Evolutionary conservation across 1,140 invertebrate species (phyloP), one percentile per base, ranked within the genome.

Genomic region (Drosophila lini): DNA sequence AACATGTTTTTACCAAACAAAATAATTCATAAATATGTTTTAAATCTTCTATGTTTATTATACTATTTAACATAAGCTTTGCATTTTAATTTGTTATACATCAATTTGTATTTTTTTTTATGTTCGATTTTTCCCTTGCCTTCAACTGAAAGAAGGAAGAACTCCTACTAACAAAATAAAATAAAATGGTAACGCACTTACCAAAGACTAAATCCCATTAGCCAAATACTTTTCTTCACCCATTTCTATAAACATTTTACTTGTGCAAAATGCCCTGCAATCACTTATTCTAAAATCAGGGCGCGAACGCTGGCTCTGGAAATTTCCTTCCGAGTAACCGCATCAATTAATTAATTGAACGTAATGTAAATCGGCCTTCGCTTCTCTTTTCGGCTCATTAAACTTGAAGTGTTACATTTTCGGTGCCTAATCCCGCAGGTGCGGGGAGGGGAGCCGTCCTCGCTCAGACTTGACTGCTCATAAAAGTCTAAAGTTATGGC

Each of bases 401-500:
- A 81, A 77, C 52, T 55, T 47, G 2, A 38, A 42, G 61, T 62
- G 48, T 53, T 61, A 34, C 44, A 58, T 60, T 45, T 53, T 52
- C 25, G 36, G n/a, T 41, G 42, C 48, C 44, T 34, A 15, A 60
- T 34, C 28, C n/a, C 55, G 19, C 34, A 10, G 45, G 41, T 22
- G 50, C 32, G 31, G 9, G 15, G 16, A 9, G 47, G 5, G 28
- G n/a, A 1, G 1, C 25, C 10, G 57, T 40, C 47, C 32, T 44
- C 25, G 2, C 45, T 58, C 40, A 57, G 56, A 36, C 56, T 65
- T 63, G 67, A 22, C 52, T 56, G 45, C 62, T 75, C 73, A 83
- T 80, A 83, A 83, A 83, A 83, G 81, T 83, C 81, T 71, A 84
- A 83, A 83, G 81, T 83, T 80, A 56, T 70, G 44, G 47, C 78